These are phyloP conservation scores for Ctenicera cuprea DNA, from an alignment of 2,888 invertebrate species.

Conservation along the genomic window DNA sequence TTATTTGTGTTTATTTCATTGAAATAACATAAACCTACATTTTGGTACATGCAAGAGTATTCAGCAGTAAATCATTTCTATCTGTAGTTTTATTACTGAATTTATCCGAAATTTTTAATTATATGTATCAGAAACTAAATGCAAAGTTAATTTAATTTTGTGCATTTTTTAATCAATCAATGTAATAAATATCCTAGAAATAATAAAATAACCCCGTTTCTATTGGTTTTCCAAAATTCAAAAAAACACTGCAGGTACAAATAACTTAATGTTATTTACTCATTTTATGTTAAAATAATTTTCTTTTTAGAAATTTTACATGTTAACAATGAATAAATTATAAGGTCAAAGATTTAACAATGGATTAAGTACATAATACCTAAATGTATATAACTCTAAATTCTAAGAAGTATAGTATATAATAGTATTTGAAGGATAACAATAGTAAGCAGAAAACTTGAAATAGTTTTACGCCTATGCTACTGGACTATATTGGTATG, in stretches of 20 bases:
- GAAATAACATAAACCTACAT: too few species aligned
- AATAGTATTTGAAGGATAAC: slow-evolving; percentile 63
- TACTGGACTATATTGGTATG: slow-evolving; percentile 68
- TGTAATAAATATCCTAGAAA: too few species aligned
- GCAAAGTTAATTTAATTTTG: slow-evolving; percentile 37
- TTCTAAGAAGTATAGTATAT: slow-evolving; percentile 53
- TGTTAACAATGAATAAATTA: slow-evolving; percentile 53
- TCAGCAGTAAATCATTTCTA: slow-evolving; percentile 14
- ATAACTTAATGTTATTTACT: slow-evolving; percentile 21
- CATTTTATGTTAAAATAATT: slow-evolving; percentile 14
- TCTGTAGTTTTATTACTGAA: slow-evolving; percentile 36
- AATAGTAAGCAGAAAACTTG: slow-evolving; percentile 65
- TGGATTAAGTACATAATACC: slow-evolving; percentile 52
- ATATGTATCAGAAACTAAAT: too few species aligned
- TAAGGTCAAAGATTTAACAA: slow-evolving; percentile 52
- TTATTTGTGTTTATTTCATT: too few species aligned
- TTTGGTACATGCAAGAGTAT: neutral
- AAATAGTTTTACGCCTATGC: slow-evolving; percentile 69
- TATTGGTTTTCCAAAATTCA: too few species aligned
- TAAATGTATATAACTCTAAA: slow-evolving; percentile 53
- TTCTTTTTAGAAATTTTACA: slow-evolving; percentile 39
- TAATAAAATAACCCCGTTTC: too few species aligned
- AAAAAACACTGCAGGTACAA: slow-evolving; percentile 35
- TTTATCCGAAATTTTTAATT: slow-evolving; percentile 42
- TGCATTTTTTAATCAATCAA: too few species aligned